Evolutionary conservation across 2,113 vertebrate genomes (phyloP), one percentile per base, ranked within the genome.

Genomic region (Vimba vimba): DNA sequence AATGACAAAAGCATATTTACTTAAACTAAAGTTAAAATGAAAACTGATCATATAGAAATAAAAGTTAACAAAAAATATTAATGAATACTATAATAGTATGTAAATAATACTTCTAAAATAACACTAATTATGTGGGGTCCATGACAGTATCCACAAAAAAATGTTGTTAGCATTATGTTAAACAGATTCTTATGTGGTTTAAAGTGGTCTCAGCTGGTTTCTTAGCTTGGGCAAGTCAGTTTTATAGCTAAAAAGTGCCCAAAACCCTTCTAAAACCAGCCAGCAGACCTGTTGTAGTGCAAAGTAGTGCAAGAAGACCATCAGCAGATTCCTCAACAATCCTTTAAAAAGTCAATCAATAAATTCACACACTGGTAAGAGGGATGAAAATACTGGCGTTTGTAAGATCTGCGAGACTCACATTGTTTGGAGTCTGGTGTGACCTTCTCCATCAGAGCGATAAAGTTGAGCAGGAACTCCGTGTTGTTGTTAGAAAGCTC

Each of bases 391-490:
- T 15, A 15, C 12, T 50, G 50, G 4, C 0, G 1, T 57, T 21
- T 7, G 19, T 8, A 10, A 71, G 8, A 71, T 12, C 36, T 71
- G 68, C 11, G 33, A 10, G 33, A 94, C 98, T 97, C 92, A 99
- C 98, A 99, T 94, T 97, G 97, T 94, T 99, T 98, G 91, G 97
- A 99, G 93, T 99, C 98, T 7, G 98, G 98, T 17, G 97, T 99
- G 94, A 99, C 97, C 94, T 99, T 99, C 94, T 99, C 98, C 97
- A 99, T 99, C 81, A 99, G 97, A 86, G 97, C 96, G 86, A 99
- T 99, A 94, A 99, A 99, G 95, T 98, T 99, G 87, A 97, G 95
- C 92, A 99, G 96, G 93, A 99, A 99, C 90, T 99, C 98, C 0
- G 98, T 99, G 96, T 99, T 99, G 96, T 99, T 99, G 94, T 95